Percentiles rank a stretch among this genome's conserved stretches.
Conservation (phyloP, 2,888 invertebrate species). For the Tipula unca region DNA sequence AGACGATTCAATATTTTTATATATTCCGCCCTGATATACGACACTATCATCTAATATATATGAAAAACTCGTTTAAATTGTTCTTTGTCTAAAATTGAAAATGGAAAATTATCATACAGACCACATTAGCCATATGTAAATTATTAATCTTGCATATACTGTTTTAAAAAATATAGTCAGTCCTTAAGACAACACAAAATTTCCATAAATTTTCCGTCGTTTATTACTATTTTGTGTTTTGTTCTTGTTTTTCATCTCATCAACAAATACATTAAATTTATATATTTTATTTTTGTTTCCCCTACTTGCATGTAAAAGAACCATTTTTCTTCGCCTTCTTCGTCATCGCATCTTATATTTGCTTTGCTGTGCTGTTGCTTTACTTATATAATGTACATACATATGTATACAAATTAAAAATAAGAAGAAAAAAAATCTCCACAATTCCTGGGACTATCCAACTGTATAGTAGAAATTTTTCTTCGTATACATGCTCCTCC, state of each 20-base stretch:
- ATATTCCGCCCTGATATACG: not conserved
- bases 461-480: not conserved
- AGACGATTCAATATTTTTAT: not conserved
- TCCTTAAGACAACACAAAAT: not conserved
- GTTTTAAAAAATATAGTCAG: not conserved
- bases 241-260: not conserved
- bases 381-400: not conserved
- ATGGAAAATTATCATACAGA: not conserved
- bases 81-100: not conserved
- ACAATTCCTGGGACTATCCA: not conserved
- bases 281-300: not conserved
- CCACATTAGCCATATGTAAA: constrained; percentile 8
- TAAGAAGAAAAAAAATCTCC: not conserved
- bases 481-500: not conserved
- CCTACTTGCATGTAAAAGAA: not conserved
- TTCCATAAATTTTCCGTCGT: not conserved
- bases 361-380: not conserved
- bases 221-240: not conserved
- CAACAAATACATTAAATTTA: not conserved
- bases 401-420: not conserved
- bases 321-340: not conserved
- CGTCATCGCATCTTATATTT: not conserved
- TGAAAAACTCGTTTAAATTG: not conserved
- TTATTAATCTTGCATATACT: not conserved
- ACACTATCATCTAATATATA: not conserved